Conservation (phyloP, 2,888 invertebrate species). For the Amitus sp. region DNA sequence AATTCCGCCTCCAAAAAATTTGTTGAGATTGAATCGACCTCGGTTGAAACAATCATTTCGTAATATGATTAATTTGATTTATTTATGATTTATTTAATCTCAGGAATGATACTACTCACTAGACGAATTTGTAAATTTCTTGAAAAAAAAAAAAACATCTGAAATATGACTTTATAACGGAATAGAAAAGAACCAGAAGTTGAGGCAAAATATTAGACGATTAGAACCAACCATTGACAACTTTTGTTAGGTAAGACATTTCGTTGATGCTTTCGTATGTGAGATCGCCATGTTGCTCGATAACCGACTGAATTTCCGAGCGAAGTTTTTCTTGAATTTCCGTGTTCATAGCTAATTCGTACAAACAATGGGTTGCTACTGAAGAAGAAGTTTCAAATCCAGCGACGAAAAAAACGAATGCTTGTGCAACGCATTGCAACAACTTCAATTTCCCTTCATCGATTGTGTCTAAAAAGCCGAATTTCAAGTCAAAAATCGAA, state of each 20-base stretch:
- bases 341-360: constrained; percentile 63
- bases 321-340: constrained; percentile 64
- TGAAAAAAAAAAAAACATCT: no score
- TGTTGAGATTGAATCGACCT: no score
- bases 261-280: constrained; percentile 65
- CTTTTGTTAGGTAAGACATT: constrained; percentile 66
- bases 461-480: constrained; percentile 9
- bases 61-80: no score
- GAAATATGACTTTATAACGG: no score
- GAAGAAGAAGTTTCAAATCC: constrained; percentile 69
- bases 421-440: constrained; percentile 66
- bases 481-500: background rate
- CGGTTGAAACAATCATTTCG: no score
- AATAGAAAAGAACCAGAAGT: no score
- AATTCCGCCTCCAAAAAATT: no score
- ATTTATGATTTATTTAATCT: no score
- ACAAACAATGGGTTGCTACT: constrained; percentile 65
- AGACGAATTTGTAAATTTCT: no score
- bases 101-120: no score
- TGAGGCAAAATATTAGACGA: no score
- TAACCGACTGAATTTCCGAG: constrained; percentile 58
- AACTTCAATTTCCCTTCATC: constrained; percentile 48
- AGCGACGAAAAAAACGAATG: constrained; percentile 66
- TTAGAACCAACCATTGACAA: constrained; percentile 60
- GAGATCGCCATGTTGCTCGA: constrained; percentile 54